Conservation (phyloP, 30 jellyfish, hydroid and myxozoan genomes). For the Nemopilema nomurai region DNA sequence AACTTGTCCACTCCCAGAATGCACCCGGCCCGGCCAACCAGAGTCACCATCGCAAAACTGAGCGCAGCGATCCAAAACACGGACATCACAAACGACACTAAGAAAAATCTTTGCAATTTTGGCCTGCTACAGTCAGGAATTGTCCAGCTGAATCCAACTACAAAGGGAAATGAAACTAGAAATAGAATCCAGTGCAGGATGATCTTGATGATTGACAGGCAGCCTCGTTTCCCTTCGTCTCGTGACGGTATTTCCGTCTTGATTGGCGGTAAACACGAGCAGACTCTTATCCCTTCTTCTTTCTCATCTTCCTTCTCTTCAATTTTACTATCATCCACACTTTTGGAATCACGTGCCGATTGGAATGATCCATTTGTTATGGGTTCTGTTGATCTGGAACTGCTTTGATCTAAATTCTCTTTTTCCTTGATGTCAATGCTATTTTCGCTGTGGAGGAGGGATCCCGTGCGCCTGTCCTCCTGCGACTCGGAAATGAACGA, state of each 20-base stretch:
- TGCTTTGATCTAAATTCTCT: conserved; percentile 28
- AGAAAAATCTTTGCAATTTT: conserved; percentile 72
- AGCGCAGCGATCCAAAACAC: conserved; percentile 92
- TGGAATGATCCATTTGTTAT: conserved; percentile 38
- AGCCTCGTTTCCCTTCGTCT: conserved; percentile 63
- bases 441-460: conserved; percentile 51
- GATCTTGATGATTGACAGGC: conserved; percentile 26
- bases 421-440: conserved; percentile 63
- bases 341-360: conserved; percentile 11
- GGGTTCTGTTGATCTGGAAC: conserved; percentile 60
- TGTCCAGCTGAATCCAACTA: conserved; percentile 91
- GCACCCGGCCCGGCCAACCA: conserved; percentile 98
- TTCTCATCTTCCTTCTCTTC: conserved; percentile 42
- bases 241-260: conserved; percentile 84
- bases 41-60: conserved; percentile 96
- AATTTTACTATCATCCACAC: conserved; percentile 7
- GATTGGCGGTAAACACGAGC: conserved; percentile 92
- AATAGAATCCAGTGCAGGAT: conserved; percentile 83
- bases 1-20: conserved; percentile 89
- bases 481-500: conserved; percentile 17
- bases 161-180: conserved; percentile 90
- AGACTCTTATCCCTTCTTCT: conserved; percentile 58
- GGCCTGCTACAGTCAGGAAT: conserved; percentile 92
- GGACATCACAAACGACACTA: conserved; percentile 88
- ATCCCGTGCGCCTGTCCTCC: conserved; percentile 36